Evolutionary conservation across 2,113 vertebrate genomes (phyloP).

Genomic region (Pongo pygmaeus): DNA sequence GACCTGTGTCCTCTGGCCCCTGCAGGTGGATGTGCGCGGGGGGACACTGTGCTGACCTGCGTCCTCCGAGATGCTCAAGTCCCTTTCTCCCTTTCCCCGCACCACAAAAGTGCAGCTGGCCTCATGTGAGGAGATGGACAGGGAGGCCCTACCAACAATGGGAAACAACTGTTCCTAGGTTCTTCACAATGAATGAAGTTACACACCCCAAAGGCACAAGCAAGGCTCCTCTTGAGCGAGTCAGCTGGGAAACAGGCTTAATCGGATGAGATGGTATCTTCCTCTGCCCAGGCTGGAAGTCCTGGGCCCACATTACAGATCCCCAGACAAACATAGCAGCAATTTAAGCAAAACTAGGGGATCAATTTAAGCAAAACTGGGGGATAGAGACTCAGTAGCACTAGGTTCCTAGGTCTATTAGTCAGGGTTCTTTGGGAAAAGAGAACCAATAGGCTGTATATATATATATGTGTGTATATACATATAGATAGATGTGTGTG

Average conservation of each 20-base stretch:
- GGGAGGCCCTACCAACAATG: neutral
- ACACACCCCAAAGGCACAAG: neutral
- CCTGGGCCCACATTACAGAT: too few species aligned
- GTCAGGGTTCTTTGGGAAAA: neutral
- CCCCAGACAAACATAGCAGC: neutral
- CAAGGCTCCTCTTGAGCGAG: neutral
- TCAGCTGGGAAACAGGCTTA: neutral
- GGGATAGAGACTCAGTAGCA: neutral
- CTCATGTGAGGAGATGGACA: neutral
- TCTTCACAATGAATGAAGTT: neutral
- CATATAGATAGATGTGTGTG: too few species aligned
- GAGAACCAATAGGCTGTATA: neutral
- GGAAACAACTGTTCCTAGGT: neutral
- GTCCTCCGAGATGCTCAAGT: too few species aligned
- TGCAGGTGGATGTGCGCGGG: fast-evolving
- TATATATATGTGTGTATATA: too few species aligned
- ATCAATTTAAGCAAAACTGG: neutral
- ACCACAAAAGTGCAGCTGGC: neutral
- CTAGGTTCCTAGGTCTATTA: too few species aligned
- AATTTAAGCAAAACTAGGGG: neutral
- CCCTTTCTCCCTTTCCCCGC: neutral
- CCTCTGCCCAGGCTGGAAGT: neutral
- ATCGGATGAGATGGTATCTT: fast-evolving
- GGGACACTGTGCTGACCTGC: neutral
- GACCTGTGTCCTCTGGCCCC: neutral